Conservation (phyloP, 2,888 invertebrate species). For the Luperina nickerlii region DNA sequence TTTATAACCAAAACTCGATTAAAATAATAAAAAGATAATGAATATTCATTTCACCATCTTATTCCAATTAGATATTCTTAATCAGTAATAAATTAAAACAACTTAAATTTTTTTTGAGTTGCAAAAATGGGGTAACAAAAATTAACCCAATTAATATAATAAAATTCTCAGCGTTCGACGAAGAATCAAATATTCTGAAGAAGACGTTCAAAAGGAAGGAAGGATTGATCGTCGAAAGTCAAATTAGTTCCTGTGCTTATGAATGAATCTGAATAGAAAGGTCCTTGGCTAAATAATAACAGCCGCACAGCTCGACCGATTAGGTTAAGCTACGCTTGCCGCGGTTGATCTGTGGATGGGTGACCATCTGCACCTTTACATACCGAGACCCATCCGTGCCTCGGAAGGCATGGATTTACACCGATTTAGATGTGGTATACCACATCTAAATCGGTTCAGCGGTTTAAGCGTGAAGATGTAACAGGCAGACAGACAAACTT, state of each 20-base stretch:
- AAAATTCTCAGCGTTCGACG: not conserved
- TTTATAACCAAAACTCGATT: not conserved
- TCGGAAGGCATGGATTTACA: too few relatives aligned
- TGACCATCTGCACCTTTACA: too few relatives aligned
- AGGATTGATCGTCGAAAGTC: constrained; percentile 13
- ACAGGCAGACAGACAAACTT: too few relatives aligned
- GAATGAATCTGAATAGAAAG: not conserved
- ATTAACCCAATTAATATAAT: constrained; percentile 20
- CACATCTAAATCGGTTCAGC: too few relatives aligned
- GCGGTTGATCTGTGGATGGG: too few relatives aligned
- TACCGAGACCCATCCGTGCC: too few relatives aligned
- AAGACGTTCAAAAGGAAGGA: constrained; percentile 15
- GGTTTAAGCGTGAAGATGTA: too few relatives aligned
- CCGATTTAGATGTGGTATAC: too few relatives aligned
- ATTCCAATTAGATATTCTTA: constrained; percentile 8
- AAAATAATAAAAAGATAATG: not conserved
- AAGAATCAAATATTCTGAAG: constrained; percentile 10
- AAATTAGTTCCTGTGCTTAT: not conserved
- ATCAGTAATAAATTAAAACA: constrained; percentile 12
- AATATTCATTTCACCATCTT: constrained; percentile 16
- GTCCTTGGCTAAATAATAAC: not conserved
- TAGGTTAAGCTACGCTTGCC: too few relatives aligned
- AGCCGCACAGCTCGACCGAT: not conserved
- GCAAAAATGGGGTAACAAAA: constrained; percentile 5
- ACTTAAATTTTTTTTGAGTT: not conserved